Percentiles rank a stretch among this genome's conserved stretches.
Evolutionary conservation across 2,888 invertebrate genomes (phyloP).

Genomic region (Apamea anceps): DNA sequence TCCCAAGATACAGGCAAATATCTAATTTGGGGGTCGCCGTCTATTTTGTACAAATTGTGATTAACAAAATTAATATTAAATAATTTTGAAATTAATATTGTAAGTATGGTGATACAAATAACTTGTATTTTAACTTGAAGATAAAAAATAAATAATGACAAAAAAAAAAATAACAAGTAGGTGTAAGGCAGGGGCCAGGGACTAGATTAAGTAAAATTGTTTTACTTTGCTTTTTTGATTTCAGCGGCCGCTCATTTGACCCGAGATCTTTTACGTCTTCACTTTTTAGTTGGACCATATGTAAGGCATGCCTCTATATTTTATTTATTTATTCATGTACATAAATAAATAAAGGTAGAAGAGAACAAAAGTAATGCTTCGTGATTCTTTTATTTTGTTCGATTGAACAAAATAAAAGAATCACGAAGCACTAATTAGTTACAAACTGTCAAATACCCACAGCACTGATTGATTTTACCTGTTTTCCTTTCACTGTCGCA

Average conservation of each 20-base stretch:
- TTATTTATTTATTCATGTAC: neutral
- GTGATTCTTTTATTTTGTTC: neutral
- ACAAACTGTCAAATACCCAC: neutral
- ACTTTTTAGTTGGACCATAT: no score
- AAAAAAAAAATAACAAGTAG: neutral
- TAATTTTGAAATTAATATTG: neutral
- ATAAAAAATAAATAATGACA: neutral
- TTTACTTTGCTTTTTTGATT: no score
- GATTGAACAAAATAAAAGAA: no score
- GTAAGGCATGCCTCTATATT: no score
- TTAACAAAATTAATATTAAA: no score
- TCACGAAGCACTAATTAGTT: no score
- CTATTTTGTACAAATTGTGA: no score
- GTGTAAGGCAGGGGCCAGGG: neutral
- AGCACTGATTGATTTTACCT: slow-evolving; percentile 11
- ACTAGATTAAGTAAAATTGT: neutral
- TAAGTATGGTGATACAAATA: neutral
- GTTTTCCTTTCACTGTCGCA: slow-evolving; percentile 19
- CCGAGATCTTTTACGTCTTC: no score
- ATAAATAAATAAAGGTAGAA: neutral
- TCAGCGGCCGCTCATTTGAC: no score
- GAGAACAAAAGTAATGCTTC: neutral
- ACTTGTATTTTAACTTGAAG: neutral
- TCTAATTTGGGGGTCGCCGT: no score
- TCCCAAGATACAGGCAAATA: no score